Base-by-base conservation (phyloP, 1,140 invertebrate genomes). In the Diorhabda sublineata region DNA sequence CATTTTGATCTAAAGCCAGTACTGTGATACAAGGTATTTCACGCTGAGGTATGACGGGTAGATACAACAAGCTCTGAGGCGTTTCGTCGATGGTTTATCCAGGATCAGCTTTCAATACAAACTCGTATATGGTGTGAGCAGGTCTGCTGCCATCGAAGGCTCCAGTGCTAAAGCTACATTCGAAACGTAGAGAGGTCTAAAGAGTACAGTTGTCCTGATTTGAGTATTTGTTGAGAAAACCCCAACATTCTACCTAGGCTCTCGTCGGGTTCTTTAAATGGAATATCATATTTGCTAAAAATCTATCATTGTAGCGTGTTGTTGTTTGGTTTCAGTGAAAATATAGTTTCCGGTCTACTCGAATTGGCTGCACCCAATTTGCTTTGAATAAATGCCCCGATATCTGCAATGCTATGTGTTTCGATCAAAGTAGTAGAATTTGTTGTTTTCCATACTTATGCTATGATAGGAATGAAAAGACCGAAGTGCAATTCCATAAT, bases 161-260 rank as follows among this genome's bases (percentile, higher is more conserved):
- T 44, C 42, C 67, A 41, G 58, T 66, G n/a, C 62, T 65, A 44
- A 74, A 69, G 64, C 67, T 74, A 61, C 70, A 58, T 69, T 59
- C 2, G 26, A 74, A 64, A 45, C 61, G 64, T 58, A 74, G 70
- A 68, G 58, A 74, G 60, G 69, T 74, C 67, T 2, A 70, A 74
- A 42, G 60, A 61, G 43, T 61, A 4, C 9, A 41, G 4, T 47
- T 60, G 58, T 45, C 60, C 57, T 45, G 62, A 67, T 67, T n/a
- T n/a, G n/a, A n/a, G n/a, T n/a, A n/a, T n/a, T n/a, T 67, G 6
- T 44, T 41, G 7, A 69, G 62, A 71, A 61, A 69, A 74, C 4
- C 72, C 67, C 56, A 74, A 52, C 8, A 52, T 52, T 52, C 5
- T 52, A 52, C 2, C 45, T 1, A 52, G 1, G 5, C 58, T 26